These are phyloP conservation scores for Philopotamus ludificatus DNA, from an alignment of 1,140 invertebrate species.

Conservation along the genomic window DNA sequence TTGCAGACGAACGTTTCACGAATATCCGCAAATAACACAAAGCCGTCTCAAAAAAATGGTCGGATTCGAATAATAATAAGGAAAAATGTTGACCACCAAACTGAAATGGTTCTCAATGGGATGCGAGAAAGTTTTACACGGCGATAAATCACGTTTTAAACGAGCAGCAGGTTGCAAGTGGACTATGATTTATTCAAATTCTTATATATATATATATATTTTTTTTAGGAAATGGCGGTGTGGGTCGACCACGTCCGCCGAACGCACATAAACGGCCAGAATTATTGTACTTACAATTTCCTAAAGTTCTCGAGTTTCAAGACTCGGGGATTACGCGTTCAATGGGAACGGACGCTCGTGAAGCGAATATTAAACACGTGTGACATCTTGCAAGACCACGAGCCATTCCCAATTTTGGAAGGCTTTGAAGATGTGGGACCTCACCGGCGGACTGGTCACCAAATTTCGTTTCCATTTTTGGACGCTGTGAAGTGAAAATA, in stretches of 20 bases:
- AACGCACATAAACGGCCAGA: slow-evolving; percentile 26
- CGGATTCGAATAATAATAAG: no score
- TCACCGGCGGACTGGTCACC: not conserved
- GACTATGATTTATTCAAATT: slow-evolving; percentile 7
- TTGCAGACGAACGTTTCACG: no score
- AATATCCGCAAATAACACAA: no score
- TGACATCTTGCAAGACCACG: not conserved
- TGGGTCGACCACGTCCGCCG: slow-evolving; percentile 9
- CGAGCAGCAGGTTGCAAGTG: not conserved
- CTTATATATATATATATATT: not conserved
- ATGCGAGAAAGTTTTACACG: no score
- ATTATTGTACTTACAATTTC: slow-evolving; percentile 25
- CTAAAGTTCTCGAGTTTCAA: slow-evolving; percentile 35
- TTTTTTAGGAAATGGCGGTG: slow-evolving; percentile 23
- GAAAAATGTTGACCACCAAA: no score
- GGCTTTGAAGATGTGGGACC: no score
- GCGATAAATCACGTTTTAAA: not conserved
- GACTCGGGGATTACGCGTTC: slow-evolving; percentile 24
- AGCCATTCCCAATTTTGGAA: not conserved
- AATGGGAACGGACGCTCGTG: not conserved
- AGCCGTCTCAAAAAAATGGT: no score
- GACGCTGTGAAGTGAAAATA: no score
- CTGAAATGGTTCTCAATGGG: no score
- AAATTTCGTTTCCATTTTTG: not conserved
- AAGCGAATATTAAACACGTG: not conserved